Percentiles rank a stretch among this genome's conserved stretches.
Conservation (phyloP, 2,113 vertebrate genomes). For the Centrocercus urophasianus region DNA sequence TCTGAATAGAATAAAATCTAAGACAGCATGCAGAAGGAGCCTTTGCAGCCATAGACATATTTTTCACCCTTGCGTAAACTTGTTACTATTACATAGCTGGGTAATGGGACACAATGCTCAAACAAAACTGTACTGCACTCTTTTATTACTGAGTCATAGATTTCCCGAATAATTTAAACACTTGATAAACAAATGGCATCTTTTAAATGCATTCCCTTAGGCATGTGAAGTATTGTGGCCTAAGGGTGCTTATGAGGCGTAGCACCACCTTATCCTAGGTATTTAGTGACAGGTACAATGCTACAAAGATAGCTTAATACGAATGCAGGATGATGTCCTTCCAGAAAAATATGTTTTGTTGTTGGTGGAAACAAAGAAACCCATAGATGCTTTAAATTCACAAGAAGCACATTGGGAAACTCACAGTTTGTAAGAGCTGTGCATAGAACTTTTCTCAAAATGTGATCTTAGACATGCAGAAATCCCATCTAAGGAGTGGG, state of each 20-base stretch:
- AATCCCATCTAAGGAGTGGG: background rate
- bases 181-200: background rate
- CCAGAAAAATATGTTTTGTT: background rate
- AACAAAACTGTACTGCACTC: background rate
- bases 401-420: background rate
- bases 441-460: background rate
- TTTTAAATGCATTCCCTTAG: background rate
- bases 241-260: background rate
- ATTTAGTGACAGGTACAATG: background rate
- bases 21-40: background rate
- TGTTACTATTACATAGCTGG: accelerated
- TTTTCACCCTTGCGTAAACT: background rate
- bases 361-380: background rate
- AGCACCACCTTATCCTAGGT: background rate
- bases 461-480: background rate
- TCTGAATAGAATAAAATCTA: background rate
- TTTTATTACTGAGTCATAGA: accelerated
- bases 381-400: background rate
- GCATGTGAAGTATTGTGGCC: accelerated
- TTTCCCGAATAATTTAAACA: background rate
- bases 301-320: background rate
- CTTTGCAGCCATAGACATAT: background rate
- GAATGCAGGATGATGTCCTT: background rate
- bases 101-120: background rate
- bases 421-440: background rate